A percentile compares a stretch with the other conserved stretches of the same genome.
Conservation (phyloP, 2,113 vertebrate genomes). For the Catharus minimus region DNA sequence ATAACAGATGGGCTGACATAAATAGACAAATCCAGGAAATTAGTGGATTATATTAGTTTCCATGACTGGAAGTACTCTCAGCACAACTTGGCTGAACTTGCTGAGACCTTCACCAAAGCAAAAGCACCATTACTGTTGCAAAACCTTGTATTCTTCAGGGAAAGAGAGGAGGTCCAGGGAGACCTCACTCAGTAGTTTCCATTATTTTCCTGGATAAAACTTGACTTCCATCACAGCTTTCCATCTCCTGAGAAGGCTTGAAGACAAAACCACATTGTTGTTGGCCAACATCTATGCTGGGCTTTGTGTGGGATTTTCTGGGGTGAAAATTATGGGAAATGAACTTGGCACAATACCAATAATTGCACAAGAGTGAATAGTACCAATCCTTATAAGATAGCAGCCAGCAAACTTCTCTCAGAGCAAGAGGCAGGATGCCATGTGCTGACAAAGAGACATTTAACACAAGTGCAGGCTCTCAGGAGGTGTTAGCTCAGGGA, state of each 20-base stretch:
- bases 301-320: accelerated
- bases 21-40: background rate
- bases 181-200: background rate
- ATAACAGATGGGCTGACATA: background rate
- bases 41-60: background rate
- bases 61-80: background rate
- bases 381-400: background rate
- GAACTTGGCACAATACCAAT: background rate
- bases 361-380: background rate
- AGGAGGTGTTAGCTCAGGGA: background rate
- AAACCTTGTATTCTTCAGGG: background rate
- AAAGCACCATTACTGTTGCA: background rate
- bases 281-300: background rate
- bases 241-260: background rate
- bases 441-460: background rate
- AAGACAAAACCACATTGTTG: background rate
- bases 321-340: background rate
- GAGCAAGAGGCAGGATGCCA: background rate
- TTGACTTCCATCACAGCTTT: background rate
- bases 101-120: background rate
- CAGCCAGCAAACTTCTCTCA: background rate
- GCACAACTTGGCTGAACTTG: background rate
- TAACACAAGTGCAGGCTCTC: background rate
- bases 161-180: background rate
- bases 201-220: background rate